These are phyloP conservation scores for Achroia grisella DNA, from an alignment of 1,140 invertebrate species.

Conservation along the genomic window DNA sequence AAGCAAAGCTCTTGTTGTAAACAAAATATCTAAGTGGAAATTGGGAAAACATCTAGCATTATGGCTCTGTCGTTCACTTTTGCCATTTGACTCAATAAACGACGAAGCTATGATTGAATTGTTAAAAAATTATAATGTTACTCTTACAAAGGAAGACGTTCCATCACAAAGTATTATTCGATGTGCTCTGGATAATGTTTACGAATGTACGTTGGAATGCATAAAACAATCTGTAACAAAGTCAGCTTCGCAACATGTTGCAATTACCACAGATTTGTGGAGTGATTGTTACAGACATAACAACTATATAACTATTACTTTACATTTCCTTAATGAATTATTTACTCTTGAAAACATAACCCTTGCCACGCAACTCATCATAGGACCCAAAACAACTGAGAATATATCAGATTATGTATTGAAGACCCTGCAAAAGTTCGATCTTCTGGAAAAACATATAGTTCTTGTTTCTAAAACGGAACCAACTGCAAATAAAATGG, in stretches of 20 bases:
- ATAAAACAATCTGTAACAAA: neutral
- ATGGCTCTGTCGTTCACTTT: slow-evolving; percentile 1
- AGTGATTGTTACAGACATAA: neutral
- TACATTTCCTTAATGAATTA: slow-evolving; percentile 1
- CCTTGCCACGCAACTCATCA: neutral
- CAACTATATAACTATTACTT: slow-evolving; percentile 3
- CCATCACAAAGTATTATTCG: slow-evolving; percentile 1
- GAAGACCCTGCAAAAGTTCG: neutral
- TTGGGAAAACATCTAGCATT: slow-evolving; percentile 2
- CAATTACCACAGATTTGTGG: slow-evolving; percentile 6
- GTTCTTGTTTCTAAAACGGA: slow-evolving; percentile 5
- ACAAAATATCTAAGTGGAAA: neutral
- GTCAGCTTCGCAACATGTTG: neutral
- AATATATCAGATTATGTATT: neutral
- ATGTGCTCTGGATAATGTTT: slow-evolving; percentile 1
- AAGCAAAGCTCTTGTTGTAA: neutral
- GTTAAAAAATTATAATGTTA: slow-evolving; percentile 7
- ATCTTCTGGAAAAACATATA: neutral
- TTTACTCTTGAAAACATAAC: neutral
- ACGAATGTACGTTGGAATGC: neutral
- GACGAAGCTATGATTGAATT: slow-evolving; percentile 2
- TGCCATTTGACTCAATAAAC: slow-evolving; percentile 3
- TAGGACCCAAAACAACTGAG: neutral
- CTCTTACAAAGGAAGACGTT: neutral
- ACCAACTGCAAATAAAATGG: slow-evolving; percentile 1